Evolutionary conservation across 1,140 invertebrate genomes (phyloP).

Genomic region (Tetragnatha versicolor): DNA sequence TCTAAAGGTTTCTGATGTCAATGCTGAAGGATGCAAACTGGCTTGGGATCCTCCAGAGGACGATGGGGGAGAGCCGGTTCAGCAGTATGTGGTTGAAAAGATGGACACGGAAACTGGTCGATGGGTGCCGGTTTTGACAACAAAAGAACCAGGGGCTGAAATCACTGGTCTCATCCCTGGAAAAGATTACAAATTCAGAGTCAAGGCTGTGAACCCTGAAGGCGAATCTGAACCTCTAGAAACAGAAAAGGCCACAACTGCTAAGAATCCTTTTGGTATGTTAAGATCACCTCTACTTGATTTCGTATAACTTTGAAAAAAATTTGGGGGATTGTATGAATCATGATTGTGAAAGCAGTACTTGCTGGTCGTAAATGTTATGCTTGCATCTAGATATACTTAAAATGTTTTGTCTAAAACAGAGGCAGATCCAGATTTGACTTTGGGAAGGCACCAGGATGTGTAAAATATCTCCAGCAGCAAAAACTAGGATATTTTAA

Average conservation of each 20-base stretch:
- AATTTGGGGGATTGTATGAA: too few species aligned
- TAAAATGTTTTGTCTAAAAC: too few species aligned
- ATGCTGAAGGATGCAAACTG: slow-evolving; percentile 88
- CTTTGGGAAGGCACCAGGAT: too few species aligned
- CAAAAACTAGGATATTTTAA: too few species aligned
- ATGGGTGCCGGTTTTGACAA: slow-evolving; percentile 90
- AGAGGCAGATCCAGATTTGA: too few species aligned
- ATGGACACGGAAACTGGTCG: slow-evolving; percentile 92
- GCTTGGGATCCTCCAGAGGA: slow-evolving; percentile 95
- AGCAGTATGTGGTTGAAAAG: slow-evolving; percentile 92
- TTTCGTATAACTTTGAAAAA: too few species aligned
- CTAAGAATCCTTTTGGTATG: slow-evolving; percentile 84
- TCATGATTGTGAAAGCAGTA: too few species aligned
- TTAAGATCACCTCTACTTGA: background rate
- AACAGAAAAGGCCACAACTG: slow-evolving; percentile 81
- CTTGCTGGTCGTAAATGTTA: too few species aligned
- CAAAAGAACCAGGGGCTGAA: slow-evolving; percentile 72
- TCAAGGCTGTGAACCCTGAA: slow-evolving; percentile 95
- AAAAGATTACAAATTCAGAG: slow-evolving; percentile 96
- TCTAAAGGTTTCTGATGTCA: slow-evolving; percentile 85
- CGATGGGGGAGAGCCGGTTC: slow-evolving; percentile 91
- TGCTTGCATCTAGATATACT: too few species aligned
- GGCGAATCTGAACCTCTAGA: slow-evolving; percentile 90
- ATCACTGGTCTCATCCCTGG: slow-evolving; percentile 88
- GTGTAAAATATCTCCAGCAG: too few species aligned